A percentile compares a stretch with the other conserved stretches of the same genome.
These are phyloP conservation scores for Lepilemur ruficaudatus DNA, from an alignment of 2,797 vertebrate species.

Conservation along the genomic window DNA sequence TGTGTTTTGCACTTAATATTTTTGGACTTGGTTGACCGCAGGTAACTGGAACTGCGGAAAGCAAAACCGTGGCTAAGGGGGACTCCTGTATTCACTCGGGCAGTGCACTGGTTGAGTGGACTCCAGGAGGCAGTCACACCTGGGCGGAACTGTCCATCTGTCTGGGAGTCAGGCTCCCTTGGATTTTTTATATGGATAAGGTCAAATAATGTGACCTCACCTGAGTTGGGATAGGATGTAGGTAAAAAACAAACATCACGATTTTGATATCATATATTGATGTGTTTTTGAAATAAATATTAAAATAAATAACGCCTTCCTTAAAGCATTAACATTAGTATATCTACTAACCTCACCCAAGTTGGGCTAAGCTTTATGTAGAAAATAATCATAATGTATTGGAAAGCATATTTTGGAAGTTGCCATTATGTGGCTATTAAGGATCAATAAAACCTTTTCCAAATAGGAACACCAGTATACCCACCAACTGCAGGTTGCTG, in stretches of 20 bases:
- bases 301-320: background rate
- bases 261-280: background rate
- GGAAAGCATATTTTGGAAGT: background rate
- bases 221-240: background rate
- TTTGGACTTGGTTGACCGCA: background rate
- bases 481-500: background rate
- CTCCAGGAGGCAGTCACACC: background rate
- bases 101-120: accelerated
- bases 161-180: background rate
- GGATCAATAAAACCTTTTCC: background rate
- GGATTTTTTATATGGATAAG: background rate
- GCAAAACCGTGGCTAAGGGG: background rate
- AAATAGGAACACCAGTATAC: background rate
- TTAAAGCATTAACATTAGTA: background rate
- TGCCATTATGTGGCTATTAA: background rate
- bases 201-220: too few relatives aligned
- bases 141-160: background rate
- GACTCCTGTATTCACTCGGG: accelerated
- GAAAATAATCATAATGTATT: background rate
- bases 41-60: background rate
- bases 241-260: background rate
- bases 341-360: background rate
- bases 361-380: background rate
- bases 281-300: background rate
- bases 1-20: background rate